Conservation (phyloP, 64 coral and sea anemone genomes). For the Acropora yongei region DNA sequence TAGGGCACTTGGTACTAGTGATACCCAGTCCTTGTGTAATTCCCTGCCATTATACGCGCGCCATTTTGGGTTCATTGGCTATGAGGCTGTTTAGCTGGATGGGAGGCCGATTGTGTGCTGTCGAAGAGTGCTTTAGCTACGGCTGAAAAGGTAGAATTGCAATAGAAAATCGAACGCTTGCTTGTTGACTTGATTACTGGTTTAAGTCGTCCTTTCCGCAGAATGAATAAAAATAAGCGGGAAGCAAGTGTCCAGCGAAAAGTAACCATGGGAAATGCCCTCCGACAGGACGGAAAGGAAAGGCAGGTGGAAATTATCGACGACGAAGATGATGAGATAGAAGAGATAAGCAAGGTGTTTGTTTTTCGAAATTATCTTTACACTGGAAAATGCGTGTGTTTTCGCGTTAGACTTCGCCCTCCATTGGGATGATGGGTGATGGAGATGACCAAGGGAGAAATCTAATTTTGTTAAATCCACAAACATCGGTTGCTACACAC, state of each 20-base stretch:
- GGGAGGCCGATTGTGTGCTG: not conserved
- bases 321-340: constrained; percentile 23
- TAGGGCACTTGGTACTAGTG: not conserved
- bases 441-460: not conserved
- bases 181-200: not conserved
- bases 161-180: not conserved
- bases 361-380: not conserved
- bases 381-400: not conserved
- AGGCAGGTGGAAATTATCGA: constrained; percentile 7
- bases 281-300: not conserved
- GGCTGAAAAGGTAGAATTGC: not conserved
- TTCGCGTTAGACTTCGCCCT: not conserved
- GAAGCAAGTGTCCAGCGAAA: not conserved
- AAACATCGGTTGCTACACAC: no score
- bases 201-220: not conserved
- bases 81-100: no score
- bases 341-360: constrained; percentile 26
- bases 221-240: constrained; percentile 21
- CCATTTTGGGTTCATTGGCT: constrained; percentile 28
- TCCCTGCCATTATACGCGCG: not conserved
- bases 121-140: not conserved
- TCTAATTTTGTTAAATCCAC: no score
- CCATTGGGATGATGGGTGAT: not conserved
- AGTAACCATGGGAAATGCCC: not conserved
- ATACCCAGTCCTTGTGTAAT: not conserved